Conservation (phyloP, 2,113 vertebrate species). For the Mus spicilegus region DNA sequence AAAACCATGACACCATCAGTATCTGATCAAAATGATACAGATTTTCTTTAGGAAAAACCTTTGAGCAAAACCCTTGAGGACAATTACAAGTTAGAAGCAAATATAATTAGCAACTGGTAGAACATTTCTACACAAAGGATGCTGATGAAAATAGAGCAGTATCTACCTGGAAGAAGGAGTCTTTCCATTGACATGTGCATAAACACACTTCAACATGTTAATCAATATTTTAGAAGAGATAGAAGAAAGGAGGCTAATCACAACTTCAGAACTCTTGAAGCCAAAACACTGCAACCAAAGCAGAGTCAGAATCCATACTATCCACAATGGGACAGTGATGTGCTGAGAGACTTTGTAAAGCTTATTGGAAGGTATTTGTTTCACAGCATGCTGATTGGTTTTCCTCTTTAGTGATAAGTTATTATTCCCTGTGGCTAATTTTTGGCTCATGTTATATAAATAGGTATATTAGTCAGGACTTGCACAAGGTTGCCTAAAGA, state of each 20-base stretch:
- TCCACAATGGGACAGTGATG: conserved; percentile 29
- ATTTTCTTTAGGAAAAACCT: conserved; percentile 45
- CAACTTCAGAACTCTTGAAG: conserved; percentile 13
- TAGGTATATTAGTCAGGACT: background rate
- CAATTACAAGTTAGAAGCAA: conserved; percentile 59
- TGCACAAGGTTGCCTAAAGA: conserved; percentile 16
- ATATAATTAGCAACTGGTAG: conserved; percentile 50
- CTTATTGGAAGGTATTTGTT: conserved; percentile 23
- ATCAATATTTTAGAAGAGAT: conserved; percentile 64
- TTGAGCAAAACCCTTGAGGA: conserved; percentile 33
- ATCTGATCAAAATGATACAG: conserved; percentile 15
- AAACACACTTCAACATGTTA: conserved; percentile 26
- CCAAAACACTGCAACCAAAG: background rate
- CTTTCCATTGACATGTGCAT: background rate
- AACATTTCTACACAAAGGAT: conserved; percentile 46
- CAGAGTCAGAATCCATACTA: conserved; percentile 29
- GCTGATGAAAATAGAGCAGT: conserved; percentile 60
- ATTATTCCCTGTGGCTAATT: conserved; percentile 25
- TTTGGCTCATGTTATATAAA: conserved; percentile 11
- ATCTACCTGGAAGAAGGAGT: conserved; percentile 55
- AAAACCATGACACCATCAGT: conserved; percentile 37
- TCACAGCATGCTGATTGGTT: background rate
- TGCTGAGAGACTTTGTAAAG: background rate
- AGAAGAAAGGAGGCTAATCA: conserved; percentile 56
- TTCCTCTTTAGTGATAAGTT: conserved; percentile 32